Base-by-base conservation (phyloP, 2,888 invertebrate species). In the Diarsia mendica region DNA sequence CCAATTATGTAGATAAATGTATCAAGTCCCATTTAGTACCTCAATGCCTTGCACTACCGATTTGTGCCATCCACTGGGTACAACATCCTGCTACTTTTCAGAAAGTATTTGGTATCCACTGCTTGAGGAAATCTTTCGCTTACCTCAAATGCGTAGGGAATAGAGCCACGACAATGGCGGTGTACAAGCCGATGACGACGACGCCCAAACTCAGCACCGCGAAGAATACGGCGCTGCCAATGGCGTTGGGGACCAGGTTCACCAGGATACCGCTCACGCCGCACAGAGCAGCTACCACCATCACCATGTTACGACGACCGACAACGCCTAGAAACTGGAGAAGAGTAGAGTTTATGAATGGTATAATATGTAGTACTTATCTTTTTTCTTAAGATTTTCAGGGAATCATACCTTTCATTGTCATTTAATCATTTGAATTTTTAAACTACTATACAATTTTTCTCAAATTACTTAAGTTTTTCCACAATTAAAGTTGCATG, bases 211-310 rank as follows among this genome's bases (percentile, higher is more conserved):
- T 89, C 66, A 94, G 93, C 1, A 96, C 23, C 1, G 92, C 92
- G 81, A 97, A 92, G 0, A 97, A 93, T 0, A 97, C 90, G 0
- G 97, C 94, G 81, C 97, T 97, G 84, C 97, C 95, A 48, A 95
- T 90, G 11, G 97, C 97, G 49, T 97, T 96, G n/a, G 95, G 95
- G 2, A 97, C 92, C 92, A 97, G 97, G 90, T 98, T 97, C 49
- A 97, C 95, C 3, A 96, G 89, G 10, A 97, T 93, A 0, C 97
- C 97, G 64, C 97, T 95, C 0, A 95, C 48, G 0, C 97, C 97
- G 15, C 97, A 97, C 0, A 97, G 28, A 0, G 96, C 63, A 28
- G 96, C 92, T 85, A 91, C 87, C 82, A 90, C 87, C 90, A 97
- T 91, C 58, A 95, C 91, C 28, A 97, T 90, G 87, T 96, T 97